phyloP scores from a whole-genome alignment of 2,797 vertebrate species.

The Schizopygopsis pylzovi region DNA sequence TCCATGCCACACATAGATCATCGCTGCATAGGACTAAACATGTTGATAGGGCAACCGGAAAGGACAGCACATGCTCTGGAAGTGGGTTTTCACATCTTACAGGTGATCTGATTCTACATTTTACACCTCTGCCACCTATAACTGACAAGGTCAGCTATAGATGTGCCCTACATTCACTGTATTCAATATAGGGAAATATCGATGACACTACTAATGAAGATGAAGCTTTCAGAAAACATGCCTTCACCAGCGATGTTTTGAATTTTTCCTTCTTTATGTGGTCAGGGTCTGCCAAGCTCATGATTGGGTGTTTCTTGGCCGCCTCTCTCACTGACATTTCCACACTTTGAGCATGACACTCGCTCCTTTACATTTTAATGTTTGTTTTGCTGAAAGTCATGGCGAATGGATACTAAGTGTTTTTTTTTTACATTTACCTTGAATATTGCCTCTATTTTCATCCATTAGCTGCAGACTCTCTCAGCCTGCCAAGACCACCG shows the following conservation, averaged over 20 bases:
- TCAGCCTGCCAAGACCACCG: constrained; percentile 3
- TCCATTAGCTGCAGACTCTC: constrained; percentile 49
- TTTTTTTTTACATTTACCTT: constrained; percentile 58
- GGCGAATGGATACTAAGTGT: constrained; percentile 24
- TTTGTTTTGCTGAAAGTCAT: constrained; percentile 2
- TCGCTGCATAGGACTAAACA: constrained; percentile 17
- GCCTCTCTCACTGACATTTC: constrained; percentile 54
- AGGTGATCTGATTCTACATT: constrained; percentile 52
- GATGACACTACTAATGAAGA: neutral
- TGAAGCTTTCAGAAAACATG: neutral
- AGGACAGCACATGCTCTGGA: constrained; percentile 32
- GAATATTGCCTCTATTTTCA: constrained; percentile 56
- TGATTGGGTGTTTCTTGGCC: constrained; percentile 7
- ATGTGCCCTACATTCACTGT: constrained; percentile 36
- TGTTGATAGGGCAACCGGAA: constrained; percentile 46
- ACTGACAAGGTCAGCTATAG: constrained; percentile 47
- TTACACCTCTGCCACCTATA: constrained; percentile 39
- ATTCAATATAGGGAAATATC: neutral
- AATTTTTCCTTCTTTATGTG: neutral
- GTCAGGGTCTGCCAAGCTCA: neutral
- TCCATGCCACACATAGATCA: constrained; percentile 6
- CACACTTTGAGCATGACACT: constrained; percentile 48
- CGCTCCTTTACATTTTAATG: constrained; percentile 46
- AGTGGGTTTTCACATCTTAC: constrained; percentile 42
- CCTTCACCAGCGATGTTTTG: neutral